A percentile compares a stretch with the other conserved stretches of the same genome.
Conservation (phyloP, 2,888 invertebrate species). For the Pegoplata infirma region DNA sequence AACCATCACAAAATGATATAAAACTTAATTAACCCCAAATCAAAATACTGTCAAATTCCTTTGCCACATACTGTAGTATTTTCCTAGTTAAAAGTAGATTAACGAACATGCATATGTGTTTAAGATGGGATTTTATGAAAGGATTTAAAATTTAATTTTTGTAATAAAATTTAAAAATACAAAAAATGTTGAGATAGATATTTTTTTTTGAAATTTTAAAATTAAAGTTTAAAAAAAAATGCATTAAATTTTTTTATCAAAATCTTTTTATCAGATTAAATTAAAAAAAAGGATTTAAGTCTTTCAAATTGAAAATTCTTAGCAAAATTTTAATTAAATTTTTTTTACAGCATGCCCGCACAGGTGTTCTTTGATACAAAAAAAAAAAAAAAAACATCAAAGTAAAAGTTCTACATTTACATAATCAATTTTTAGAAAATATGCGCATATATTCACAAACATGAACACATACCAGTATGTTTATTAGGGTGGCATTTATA, state of each 20-base stretch:
- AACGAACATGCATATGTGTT: not conserved
- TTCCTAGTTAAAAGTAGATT: not conserved
- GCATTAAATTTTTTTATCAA: too few relatives aligned
- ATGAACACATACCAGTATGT: not conserved
- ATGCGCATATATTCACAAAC: not conserved
- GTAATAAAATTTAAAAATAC: not conserved
- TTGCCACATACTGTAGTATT: not conserved
- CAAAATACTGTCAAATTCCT: conserved; percentile 48
- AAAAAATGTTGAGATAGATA: not conserved
- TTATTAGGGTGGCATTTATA: too few relatives aligned
- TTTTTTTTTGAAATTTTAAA: too few relatives aligned
- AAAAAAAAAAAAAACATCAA: not conserved
- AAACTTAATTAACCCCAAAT: conserved; percentile 60
- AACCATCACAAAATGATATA: conserved; percentile 30
- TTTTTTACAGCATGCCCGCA: not conserved
- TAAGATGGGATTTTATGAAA: too few relatives aligned
- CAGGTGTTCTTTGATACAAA: conserved; percentile 1
- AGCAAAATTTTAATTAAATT: not conserved
- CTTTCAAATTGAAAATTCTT: too few relatives aligned
- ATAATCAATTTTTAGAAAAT: not conserved
- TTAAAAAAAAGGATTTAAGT: too few relatives aligned
- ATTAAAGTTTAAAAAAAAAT: too few relatives aligned
- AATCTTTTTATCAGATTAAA: too few relatives aligned
- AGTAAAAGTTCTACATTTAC: not conserved
- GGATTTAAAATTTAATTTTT: too few relatives aligned